These are phyloP conservation scores for Dasyprocta punctata DNA, from an alignment of 2,113 vertebrate genomes.

Conservation along the genomic window DNA sequence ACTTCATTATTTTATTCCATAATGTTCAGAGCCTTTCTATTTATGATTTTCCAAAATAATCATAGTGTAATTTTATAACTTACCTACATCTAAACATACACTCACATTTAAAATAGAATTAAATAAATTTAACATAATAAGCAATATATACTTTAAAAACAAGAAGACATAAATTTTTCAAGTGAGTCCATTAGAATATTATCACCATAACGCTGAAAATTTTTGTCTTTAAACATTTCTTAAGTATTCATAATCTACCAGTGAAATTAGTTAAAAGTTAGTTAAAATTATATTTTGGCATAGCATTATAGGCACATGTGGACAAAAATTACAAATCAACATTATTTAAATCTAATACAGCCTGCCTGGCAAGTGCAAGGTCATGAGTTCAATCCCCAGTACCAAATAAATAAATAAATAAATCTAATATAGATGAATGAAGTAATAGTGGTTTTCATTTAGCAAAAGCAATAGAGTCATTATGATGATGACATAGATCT, in stretches of 20 bases:
- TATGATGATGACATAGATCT: background rate
- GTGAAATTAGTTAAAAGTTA: background rate
- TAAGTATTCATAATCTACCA: background rate
- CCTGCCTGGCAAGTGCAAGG: no score
- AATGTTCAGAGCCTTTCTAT: background rate
- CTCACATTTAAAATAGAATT: background rate
- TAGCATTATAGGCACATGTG: background rate
- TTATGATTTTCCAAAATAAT: background rate
- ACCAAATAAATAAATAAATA: no score
- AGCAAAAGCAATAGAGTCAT: background rate
- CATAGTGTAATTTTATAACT: background rate
- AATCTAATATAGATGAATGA: background rate
- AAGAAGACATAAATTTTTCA: background rate
- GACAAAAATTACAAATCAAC: background rate
- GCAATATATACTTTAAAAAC: background rate
- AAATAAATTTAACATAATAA: background rate
- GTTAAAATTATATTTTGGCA: background rate
- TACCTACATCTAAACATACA: background rate
- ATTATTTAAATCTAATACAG: background rate
- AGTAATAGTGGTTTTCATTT: background rate
- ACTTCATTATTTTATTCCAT: constrained; percentile 34
- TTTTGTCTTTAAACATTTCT: constrained; percentile 4
- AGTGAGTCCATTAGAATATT: background rate
- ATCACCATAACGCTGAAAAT: background rate
- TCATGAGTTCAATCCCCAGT: no score